Evolutionary conservation across 2,113 vertebrate species (phyloP), one percentile per base, ranked within the genome.

Genomic region (Stegostoma tigrinum): DNA sequence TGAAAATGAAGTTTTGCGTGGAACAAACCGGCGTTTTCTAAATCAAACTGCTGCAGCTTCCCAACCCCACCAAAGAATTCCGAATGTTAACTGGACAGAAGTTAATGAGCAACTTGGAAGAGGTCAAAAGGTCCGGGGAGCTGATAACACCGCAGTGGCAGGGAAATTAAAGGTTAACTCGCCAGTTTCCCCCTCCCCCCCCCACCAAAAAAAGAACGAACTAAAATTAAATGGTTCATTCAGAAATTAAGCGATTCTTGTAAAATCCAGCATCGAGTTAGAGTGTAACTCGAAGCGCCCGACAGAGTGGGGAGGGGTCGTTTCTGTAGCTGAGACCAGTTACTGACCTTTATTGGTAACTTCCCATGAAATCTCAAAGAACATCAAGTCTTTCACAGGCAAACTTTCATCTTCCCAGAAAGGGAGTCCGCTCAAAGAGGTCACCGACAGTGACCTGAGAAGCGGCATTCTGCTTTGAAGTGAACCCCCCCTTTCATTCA

Each of bases 291-390:
- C 19, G 21, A 34, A 90, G 0, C 10, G 21, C 30, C 5, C n/a
- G 23, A 66, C 0, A 19, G 34, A 38, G 17, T 66, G 61, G 34
- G 8, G 0, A 4, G 34, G 34, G 34, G 6, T 19, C 38, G 34
- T 19, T 38, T 42, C 64, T 10, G 66, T 12, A 24, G 68, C 38
- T 30, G 67, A 52, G 30, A 45, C 52, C 38, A 1, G 38, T 14
- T 96, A 97, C 98, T 96, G 96, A 99, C 99, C 99, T 99, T 99
- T 99, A 97, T 99, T 99, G 95, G 99, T 98, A 96, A 99, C 98
- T 96, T 99, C 99, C 99, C 99, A 99, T 75, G 99, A 97, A 21
- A 99, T 97, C 97, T 99, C 99, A 34, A 99, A 99, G 38, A 99
- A 98, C 96, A 99, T 96, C 95, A 99, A 96, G 80, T 99, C 98